phyloP scores from a whole-genome alignment of 2,113 vertebrate species.

The Seriola aureovittata region DNA sequence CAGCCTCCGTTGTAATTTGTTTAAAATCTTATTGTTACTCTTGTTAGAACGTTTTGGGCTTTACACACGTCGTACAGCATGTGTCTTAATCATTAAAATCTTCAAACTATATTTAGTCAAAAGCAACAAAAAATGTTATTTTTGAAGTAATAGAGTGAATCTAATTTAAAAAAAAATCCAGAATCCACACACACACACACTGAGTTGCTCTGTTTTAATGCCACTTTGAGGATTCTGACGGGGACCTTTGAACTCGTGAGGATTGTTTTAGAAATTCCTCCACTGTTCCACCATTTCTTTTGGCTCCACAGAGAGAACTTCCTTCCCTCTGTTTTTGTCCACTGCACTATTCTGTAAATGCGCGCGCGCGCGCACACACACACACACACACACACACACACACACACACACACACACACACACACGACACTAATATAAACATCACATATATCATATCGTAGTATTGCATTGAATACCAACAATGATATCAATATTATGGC shows the following conservation, averaged over 20 bases:
- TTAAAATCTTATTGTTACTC: no score
- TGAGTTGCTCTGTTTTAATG: slow-evolving; percentile 12
- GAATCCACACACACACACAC: slow-evolving; percentile 6
- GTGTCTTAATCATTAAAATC: neutral
- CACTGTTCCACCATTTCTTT: neutral
- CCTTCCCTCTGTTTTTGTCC: slow-evolving; percentile 37
- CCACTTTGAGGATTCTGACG: neutral
- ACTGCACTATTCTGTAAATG: neutral
- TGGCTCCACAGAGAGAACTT: slow-evolving; percentile 4
- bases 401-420: no score
- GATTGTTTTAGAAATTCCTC: slow-evolving; percentile 41
- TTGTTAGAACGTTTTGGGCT: neutral
- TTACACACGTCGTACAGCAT: neutral
- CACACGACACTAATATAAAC: neutral
- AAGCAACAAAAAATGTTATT: neutral
- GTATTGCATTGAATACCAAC: neutral
- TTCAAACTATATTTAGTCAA: neutral
- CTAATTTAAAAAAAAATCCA: no score
- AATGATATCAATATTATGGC: neutral
- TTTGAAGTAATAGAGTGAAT: no score
- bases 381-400: no score
- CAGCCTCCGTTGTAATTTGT: no score
- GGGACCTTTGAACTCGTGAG: slow-evolving; percentile 1
- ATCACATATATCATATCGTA: neutral
- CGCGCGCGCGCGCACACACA: no score